These are phyloP conservation scores for Spatula versicolor DNA, from an alignment of 2,797 vertebrate species.

Conservation along the genomic window DNA sequence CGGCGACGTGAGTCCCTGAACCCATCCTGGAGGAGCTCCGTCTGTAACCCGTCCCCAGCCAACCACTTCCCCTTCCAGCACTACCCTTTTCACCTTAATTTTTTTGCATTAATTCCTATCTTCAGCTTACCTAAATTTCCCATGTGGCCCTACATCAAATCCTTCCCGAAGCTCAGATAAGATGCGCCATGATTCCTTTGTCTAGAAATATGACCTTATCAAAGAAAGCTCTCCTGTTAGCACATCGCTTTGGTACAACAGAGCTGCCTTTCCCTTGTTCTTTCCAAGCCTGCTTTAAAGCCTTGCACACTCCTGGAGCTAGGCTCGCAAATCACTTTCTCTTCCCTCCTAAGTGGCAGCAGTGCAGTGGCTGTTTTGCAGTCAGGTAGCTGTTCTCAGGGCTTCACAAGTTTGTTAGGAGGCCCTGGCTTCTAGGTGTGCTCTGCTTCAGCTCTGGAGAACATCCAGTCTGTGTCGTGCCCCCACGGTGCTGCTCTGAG, in stretches of 20 bases:
- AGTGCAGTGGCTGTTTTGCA: not conserved
- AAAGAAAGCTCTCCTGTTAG: not conserved
- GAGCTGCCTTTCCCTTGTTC: not conserved
- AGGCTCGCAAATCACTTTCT: not conserved
- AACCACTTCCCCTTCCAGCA: not conserved
- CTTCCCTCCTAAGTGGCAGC: not conserved
- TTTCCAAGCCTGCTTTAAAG: not conserved
- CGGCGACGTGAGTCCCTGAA: not conserved
- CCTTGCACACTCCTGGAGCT: not conserved
- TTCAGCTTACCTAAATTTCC: conserved; percentile 53
- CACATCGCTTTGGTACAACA: not conserved
- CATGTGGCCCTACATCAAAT: conserved; percentile 16
- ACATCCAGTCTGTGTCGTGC: not conserved
- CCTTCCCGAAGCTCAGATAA: conserved; percentile 40
- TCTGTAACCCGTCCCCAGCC: not conserved
- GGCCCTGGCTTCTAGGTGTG: not conserved
- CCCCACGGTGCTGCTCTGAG: not conserved
- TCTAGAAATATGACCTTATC: conserved; percentile 11
- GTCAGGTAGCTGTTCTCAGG: not conserved
- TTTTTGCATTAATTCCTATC: conserved; percentile 31
- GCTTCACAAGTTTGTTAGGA: not conserved
- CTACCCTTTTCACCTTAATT: not conserved
- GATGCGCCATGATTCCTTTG: conserved; percentile 4
- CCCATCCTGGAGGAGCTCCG: not conserved
- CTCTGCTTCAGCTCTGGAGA: not conserved